Evolutionary conservation across 2,113 vertebrate species (phyloP), one percentile per base, ranked within the genome.

Genomic region (Hepsetus odoe): DNA sequence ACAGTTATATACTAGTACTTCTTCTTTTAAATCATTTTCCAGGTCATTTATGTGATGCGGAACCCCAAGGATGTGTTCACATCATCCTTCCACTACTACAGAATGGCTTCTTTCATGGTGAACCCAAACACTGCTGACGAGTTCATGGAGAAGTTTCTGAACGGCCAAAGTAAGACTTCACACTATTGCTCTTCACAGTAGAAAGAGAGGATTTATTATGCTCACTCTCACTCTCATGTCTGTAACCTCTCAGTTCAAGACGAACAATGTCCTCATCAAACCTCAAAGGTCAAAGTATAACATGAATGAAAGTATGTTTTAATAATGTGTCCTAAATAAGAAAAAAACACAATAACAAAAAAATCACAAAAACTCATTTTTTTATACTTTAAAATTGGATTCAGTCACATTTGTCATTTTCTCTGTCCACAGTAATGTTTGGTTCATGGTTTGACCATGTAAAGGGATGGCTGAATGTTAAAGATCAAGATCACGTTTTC

Each of bases 371-470:
- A n/a, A n/a, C n/a, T n/a, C 9, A 10, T 42, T 12, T 42, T 12
- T 12, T 42, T 10, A 42, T 10, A 10, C 40, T 42, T 12, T 42
- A 10, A 42, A n/a, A n/a, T n/a, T n/a, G n/a, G n/a, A n/a, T n/a
- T n/a, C n/a, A n/a, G n/a, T n/a, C 11, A 28, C 38, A 38, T 46
- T 1, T 2, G 13, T 38, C 14, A 55, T 67, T 24, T 71, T 59
- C 18, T 20, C n/a, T 64, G 3, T 72, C 11, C 38, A 59, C 40
- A 93, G 92, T 91, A 14, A 79, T 88, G n/a, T 91, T 86, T 84
- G 89, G 90, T 12, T 91, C 91, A 4, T 93, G 92, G 92, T 94
- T 94, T 74, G 89, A 92, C 58, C 91, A 93, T 35, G 85, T 93
- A 0, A 91, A 90, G 56, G 70, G 88, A 35, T 94, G 92, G 93